Conservation (phyloP, 53 echinoderm and acorn worm species). For the Echinarachnius parma region DNA sequence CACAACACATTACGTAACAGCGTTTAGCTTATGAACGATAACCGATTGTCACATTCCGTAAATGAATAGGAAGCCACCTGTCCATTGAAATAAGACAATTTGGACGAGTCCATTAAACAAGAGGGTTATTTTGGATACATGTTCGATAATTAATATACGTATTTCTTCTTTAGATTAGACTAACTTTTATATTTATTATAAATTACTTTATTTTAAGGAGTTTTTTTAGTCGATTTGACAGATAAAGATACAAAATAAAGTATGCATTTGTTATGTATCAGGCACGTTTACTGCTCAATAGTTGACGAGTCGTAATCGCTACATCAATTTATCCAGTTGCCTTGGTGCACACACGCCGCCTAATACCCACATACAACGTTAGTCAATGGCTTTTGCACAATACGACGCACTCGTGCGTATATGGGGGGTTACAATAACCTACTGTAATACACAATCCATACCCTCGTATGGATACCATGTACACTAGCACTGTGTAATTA, state of each 20-base stretch:
- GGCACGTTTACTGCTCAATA: neutral
- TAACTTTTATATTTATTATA: no score
- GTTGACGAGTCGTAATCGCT: neutral
- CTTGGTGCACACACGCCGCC: constrained; percentile 47
- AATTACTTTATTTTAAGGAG: neutral
- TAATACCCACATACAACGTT: no score
- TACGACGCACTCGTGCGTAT: no score
- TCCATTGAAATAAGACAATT: no score
- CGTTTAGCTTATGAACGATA: constrained; percentile 13
- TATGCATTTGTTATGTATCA: neutral
- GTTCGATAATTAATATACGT: no score
- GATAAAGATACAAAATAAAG: neutral
- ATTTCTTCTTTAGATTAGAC: no score
- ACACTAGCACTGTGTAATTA: no score
- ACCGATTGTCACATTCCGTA: neutral
- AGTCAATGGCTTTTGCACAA: no score
- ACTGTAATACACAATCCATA: no score
- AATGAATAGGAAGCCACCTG: no score
- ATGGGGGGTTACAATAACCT: no score
- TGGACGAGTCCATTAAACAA: neutral
- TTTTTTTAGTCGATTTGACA: neutral
- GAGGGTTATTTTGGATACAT: neutral
- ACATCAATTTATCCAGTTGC: constrained; percentile 44
- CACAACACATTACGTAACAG: constrained; percentile 33
- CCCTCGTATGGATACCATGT: no score